phyloP scores from a whole-genome alignment of 2,113 vertebrate genomes.

The Oryzias melastigma region DNA sequence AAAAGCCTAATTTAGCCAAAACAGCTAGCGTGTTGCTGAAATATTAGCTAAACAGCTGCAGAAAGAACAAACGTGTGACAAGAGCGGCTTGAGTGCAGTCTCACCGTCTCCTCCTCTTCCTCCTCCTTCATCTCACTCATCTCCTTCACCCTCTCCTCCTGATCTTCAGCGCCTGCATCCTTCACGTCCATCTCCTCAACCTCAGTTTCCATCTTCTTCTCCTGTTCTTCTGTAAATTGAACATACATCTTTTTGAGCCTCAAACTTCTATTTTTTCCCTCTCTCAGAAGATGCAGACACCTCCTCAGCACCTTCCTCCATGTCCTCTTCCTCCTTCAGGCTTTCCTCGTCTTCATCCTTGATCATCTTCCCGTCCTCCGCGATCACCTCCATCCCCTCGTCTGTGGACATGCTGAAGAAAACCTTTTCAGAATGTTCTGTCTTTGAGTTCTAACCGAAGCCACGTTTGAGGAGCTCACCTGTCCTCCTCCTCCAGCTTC shows the following conservation, averaged over 20 bases:
- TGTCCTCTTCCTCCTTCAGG: background rate
- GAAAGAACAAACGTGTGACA: background rate
- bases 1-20: too few relatives aligned
- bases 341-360: background rate
- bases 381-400: slow-evolving; percentile 69
- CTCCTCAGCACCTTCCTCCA: background rate
- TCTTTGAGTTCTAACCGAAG: background rate
- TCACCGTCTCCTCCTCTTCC: background rate
- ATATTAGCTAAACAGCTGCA: too few relatives aligned
- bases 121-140: background rate
- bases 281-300: background rate
- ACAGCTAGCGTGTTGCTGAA: too few relatives aligned
- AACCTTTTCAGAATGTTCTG: background rate
- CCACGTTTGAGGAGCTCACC: slow-evolving; percentile 23
- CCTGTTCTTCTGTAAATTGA: background rate
- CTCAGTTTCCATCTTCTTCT: background rate
- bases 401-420: slow-evolving; percentile 21
- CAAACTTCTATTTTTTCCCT: slow-evolving; percentile 4
- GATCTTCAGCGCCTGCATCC: background rate
- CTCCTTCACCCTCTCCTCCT: background rate
- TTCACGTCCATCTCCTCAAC: background rate
- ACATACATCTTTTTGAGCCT: too few relatives aligned
- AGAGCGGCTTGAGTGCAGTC: too few relatives aligned
- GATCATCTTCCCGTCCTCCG: slow-evolving; percentile 53
- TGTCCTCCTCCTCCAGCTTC: background rate